Percentiles rank a stretch among this genome's conserved stretches.
phyloP scores from a whole-genome alignment of 2,113 vertebrate species.

The Picathartes gymnocephalus region DNA sequence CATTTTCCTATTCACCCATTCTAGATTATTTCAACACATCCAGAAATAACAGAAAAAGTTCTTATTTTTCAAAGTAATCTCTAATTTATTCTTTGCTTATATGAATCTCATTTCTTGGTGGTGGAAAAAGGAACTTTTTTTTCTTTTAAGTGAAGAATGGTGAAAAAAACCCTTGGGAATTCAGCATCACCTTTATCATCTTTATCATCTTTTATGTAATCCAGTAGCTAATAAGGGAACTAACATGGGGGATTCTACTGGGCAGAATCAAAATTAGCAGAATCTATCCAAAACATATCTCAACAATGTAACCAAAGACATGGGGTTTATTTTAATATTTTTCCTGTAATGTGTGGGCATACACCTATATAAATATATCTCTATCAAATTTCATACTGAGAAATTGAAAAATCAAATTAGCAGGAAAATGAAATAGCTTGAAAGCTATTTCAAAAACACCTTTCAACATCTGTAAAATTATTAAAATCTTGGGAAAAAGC shows the following conservation, averaged over 20 bases:
- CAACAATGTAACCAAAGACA: background rate
- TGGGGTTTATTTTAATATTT: background rate
- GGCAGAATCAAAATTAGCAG: background rate
- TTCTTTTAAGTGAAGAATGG: background rate
- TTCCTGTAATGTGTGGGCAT: background rate
- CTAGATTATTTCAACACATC: background rate
- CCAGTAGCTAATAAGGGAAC: background rate
- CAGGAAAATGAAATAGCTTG: background rate
- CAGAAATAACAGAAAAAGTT: background rate
- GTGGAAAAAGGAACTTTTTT: background rate
- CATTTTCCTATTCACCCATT: background rate
- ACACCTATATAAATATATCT: background rate
- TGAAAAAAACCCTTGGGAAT: background rate
- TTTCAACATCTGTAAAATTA: background rate
- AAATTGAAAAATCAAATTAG: background rate
- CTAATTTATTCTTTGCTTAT: background rate
- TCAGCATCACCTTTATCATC: background rate
- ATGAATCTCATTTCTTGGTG: background rate
- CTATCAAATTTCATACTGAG: background rate
- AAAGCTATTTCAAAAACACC: background rate
- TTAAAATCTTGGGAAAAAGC: background rate
- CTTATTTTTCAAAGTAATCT: background rate
- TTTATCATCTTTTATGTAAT: background rate
- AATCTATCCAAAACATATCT: background rate
- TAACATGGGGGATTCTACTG: background rate